Conservation (phyloP, 1,140 invertebrate genomes). For the Cherax destructor region DNA sequence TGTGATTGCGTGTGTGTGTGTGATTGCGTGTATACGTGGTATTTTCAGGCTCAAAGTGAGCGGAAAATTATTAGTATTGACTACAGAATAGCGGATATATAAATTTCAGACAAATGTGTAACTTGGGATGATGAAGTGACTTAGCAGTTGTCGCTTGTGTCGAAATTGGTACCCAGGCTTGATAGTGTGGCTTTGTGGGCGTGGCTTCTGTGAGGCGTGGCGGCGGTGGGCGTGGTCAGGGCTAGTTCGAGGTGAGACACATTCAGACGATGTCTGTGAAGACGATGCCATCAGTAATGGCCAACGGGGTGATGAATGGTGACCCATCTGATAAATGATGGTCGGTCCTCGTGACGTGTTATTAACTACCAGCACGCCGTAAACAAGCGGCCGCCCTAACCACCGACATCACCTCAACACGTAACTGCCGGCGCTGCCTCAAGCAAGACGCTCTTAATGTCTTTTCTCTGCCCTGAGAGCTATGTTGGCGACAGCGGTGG, state of each 20-base stretch:
- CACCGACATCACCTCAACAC: slow-evolving; percentile 13
- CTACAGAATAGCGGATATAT: slow-evolving; percentile 41
- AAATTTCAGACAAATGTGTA: slow-evolving; percentile 23
- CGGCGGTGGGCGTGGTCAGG: neutral
- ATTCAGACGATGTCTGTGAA: slow-evolving; percentile 49
- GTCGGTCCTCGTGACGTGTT: slow-evolving; percentile 62
- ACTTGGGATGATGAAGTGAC: slow-evolving; percentile 10
- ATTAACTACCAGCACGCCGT: slow-evolving; percentile 69
- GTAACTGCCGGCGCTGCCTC: neutral
- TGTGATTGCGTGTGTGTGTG: neutral
- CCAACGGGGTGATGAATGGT: slow-evolving; percentile 60
- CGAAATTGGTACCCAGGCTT: neutral
- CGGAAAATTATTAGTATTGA: slow-evolving; percentile 53
- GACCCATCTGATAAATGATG: slow-evolving; percentile 67
- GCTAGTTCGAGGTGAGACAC: slow-evolving; percentile 39
- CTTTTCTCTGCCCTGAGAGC: neutral
- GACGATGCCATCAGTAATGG: slow-evolving; percentile 63
- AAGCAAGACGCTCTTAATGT: no score
- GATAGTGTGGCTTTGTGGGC: neutral
- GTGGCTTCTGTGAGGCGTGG: neutral
- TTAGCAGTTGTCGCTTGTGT: slow-evolving; percentile 1
- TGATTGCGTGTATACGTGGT: slow-evolving; percentile 28
- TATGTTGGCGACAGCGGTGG: neutral
- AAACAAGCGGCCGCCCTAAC: slow-evolving; percentile 50
- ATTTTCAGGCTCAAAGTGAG: slow-evolving; percentile 37